These are phyloP conservation scores for Furcula furcula DNA, from an alignment of 2,888 invertebrate species.

Conservation along the genomic window DNA sequence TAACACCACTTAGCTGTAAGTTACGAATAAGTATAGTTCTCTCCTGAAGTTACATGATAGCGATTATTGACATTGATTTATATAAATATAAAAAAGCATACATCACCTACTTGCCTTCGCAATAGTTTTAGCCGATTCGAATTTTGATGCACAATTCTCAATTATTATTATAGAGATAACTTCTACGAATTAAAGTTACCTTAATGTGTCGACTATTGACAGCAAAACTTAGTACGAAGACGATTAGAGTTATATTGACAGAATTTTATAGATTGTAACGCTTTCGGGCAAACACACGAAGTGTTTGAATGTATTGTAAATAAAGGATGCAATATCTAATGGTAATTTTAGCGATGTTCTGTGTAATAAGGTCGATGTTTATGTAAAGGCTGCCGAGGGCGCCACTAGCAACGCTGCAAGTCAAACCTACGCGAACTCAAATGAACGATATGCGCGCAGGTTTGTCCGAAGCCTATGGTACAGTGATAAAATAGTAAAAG, in stretches of 20 bases:
- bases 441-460: too few species aligned
- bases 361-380: conserved; percentile 38
- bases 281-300: conserved; percentile 23
- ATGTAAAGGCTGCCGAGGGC: conserved; percentile 28
- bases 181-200: conserved; percentile 68
- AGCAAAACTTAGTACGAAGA: conserved; percentile 31
- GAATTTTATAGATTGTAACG: conserved; percentile 26
- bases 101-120: conserved; percentile 78
- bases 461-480: too few species aligned
- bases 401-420: conserved; percentile 46
- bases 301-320: conserved; percentile 31
- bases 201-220: conserved; percentile 50
- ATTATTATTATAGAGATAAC: conserved; percentile 44
- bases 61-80: conserved; percentile 34
- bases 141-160: conserved; percentile 66
- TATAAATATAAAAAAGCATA: conserved; percentile 53
- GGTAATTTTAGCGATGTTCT: conserved; percentile 37
- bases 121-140: conserved; percentile 65
- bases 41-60: conserved; percentile 49
- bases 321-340: conserved; percentile 34
- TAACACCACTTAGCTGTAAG: conserved; percentile 71
- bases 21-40: conserved; percentile 40
- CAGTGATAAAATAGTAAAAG: conserved; percentile 74
- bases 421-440: too few species aligned
- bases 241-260: conserved; percentile 28